Conservation (phyloP, 2,797 vertebrate species). For the Telmatherina bonti region DNA sequence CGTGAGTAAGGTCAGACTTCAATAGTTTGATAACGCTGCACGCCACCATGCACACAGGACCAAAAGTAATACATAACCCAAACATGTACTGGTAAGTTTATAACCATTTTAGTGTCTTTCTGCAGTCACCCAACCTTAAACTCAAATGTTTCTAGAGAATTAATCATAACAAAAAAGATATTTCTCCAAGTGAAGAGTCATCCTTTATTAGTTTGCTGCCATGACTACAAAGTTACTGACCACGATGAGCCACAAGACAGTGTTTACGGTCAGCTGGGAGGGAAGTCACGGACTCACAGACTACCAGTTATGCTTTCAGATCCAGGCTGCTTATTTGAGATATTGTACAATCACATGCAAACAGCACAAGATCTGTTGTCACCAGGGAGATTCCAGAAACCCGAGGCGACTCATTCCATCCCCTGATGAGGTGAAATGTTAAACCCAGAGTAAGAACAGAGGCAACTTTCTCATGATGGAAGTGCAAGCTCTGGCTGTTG, state of each 20-base stretch:
- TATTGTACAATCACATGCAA: constrained; percentile 36
- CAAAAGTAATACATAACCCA: neutral
- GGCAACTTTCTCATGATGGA: constrained; percentile 5
- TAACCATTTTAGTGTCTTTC: neutral
- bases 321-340: constrained; percentile 27
- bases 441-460: neutral
- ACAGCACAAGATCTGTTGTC: constrained; percentile 25
- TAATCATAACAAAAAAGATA: neutral
- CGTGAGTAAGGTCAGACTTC: neutral
- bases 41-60: neutral
- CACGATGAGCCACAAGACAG: constrained; percentile 31
- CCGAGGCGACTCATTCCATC: constrained; percentile 19
- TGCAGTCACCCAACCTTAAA: neutral
- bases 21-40: neutral
- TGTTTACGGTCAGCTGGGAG: constrained; percentile 20
- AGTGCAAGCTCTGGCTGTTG: constrained; percentile 16
- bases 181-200: neutral
- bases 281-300: constrained; percentile 42
- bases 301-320: constrained; percentile 19
- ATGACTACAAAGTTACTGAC: constrained; percentile 45
- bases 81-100: neutral
- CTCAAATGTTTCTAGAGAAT: neutral
- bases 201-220: constrained; percentile 31
- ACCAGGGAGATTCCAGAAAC: constrained; percentile 19
- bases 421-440: constrained; percentile 23